Evolutionary conservation across 1,140 invertebrate species (phyloP).

Genomic region (Atta colombica): DNA sequence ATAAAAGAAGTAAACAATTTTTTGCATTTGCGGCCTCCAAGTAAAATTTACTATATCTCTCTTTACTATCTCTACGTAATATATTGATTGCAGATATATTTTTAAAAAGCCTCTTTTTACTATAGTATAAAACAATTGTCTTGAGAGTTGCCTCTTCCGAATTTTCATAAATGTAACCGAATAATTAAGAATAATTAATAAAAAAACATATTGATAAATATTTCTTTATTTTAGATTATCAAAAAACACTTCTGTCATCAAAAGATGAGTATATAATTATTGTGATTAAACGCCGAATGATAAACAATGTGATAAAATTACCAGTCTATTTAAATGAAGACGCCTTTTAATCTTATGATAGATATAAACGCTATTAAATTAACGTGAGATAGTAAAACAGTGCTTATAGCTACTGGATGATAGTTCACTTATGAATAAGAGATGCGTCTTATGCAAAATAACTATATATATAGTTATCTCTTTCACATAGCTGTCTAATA

Average conservation of each 20-base stretch:
- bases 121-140: too few species aligned
- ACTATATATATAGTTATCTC: too few species aligned
- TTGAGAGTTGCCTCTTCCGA: too few species aligned
- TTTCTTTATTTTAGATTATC: background rate
- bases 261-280: background rate
- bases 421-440: slow-evolving; percentile 68
- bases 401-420: slow-evolving; percentile 11
- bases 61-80: background rate
- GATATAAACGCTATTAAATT: slow-evolving; percentile 15
- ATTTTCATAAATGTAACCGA: too few species aligned
- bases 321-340: slow-evolving; percentile 1
- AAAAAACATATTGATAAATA: background rate
- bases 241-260: background rate
- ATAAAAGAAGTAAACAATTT: background rate
- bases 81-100: background rate
- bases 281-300: background rate
- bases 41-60: background rate
- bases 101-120: background rate
- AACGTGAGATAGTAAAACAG: slow-evolving; percentile 64
- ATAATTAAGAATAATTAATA: background rate
- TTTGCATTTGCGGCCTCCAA: background rate
- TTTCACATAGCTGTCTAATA: too few species aligned
- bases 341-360: background rate
- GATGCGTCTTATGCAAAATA: slow-evolving; percentile 52
- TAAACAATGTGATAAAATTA: background rate